These are phyloP conservation scores for Geothlypis trichas DNA, from an alignment of 2,113 vertebrate genomes.

Conservation along the genomic window DNA sequence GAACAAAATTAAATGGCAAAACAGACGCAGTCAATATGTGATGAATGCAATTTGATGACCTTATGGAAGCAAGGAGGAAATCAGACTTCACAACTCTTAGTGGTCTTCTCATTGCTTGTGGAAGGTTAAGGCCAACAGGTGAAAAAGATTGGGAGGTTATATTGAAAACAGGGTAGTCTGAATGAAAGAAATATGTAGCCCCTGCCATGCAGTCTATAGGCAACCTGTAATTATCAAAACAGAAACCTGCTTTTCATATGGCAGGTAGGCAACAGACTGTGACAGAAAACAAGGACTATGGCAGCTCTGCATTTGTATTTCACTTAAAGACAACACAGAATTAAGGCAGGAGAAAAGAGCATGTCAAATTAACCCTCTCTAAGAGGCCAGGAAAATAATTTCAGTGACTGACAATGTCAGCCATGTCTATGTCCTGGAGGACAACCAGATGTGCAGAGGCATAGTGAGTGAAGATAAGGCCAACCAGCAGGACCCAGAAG, in stretches of 20 bases:
- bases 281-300: background rate
- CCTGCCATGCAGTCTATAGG: background rate
- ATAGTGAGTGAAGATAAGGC: background rate
- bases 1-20: constrained; percentile 38
- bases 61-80: constrained; percentile 35
- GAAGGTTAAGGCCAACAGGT: constrained; percentile 14
- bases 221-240: background rate
- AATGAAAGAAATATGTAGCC: constrained; percentile 3
- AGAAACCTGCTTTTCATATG: background rate
- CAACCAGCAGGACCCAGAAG: background rate
- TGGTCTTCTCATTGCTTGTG: background rate
- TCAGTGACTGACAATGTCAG: background rate
- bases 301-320: background rate
- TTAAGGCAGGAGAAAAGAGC: background rate
- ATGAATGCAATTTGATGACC: background rate
- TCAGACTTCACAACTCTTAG: background rate
- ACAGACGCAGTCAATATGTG: background rate
- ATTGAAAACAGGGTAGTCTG: background rate
- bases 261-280: background rate
- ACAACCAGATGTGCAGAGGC: background rate
- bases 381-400: background rate
- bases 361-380: background rate
- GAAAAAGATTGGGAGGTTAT: constrained; percentile 8
- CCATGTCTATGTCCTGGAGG: background rate
- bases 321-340: background rate